Evolutionary conservation across 2,888 invertebrate species (phyloP).

Genomic region (Bedellia somnulentella): DNA sequence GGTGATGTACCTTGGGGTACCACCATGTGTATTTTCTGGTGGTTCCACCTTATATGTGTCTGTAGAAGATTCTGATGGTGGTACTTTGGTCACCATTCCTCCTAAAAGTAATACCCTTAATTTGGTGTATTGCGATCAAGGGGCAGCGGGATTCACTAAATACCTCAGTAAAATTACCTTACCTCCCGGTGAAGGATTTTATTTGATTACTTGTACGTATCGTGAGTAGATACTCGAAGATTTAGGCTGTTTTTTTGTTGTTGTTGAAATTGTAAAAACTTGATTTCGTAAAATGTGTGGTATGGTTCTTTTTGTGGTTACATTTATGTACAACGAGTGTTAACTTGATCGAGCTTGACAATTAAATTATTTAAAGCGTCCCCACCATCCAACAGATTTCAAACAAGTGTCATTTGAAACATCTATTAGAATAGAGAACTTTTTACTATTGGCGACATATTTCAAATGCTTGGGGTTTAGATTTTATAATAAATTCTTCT

Average conservation of each 20-base stretch:
- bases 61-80: constrained; percentile 19
- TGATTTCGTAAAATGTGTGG: too few relatives aligned
- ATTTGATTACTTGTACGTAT: constrained; percentile 35
- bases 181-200: constrained; percentile 21
- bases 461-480: too few relatives aligned
- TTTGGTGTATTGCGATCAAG: constrained; percentile 63
- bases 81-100: constrained; percentile 62
- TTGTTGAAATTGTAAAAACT: neutral
- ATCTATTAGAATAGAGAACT: too few relatives aligned
- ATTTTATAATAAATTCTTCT: too few relatives aligned
- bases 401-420: too few relatives aligned
- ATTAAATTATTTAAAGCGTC: too few relatives aligned
- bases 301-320: too few relatives aligned
- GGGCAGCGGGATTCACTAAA: constrained; percentile 47
- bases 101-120: constrained; percentile 68
- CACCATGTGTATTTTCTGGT: constrained; percentile 14
- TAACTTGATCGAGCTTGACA: too few relatives aligned
- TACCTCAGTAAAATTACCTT: constrained; percentile 33
- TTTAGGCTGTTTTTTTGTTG: neutral
- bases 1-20: constrained; percentile 28
- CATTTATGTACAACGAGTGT: too few relatives aligned
- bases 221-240: constrained; percentile 23
- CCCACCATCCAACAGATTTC: too few relatives aligned
- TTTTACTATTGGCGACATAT: too few relatives aligned
- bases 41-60: constrained; percentile 11